These are phyloP conservation scores for Chromoteleia sp. DNA, from an alignment of 2,888 invertebrate species.

Conservation along the genomic window DNA sequence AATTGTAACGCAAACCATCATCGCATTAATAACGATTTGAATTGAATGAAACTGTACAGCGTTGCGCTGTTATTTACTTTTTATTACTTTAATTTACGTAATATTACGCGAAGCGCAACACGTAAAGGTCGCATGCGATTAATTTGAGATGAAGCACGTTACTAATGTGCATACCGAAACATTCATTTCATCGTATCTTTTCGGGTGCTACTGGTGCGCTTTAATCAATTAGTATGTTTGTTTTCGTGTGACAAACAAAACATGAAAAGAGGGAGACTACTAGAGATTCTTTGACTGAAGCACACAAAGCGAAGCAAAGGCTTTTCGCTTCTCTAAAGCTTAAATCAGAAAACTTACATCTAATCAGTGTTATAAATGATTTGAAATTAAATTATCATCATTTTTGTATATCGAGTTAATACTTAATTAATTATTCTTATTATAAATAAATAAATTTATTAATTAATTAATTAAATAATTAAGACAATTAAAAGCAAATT, in stretches of 20 bases:
- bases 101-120: neutral
- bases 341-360: neutral
- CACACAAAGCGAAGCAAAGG: neutral
- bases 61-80: no score
- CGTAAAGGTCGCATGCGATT: neutral
- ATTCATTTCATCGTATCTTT: conserved; percentile 11
- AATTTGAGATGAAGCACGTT: neutral
- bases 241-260: conserved; percentile 25
- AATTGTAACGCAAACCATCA: neutral
- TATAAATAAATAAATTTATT: no score
- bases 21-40: neutral
- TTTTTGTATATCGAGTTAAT: no score
- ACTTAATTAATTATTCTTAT: no score
- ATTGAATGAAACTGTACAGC: no score
- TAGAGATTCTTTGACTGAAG: neutral
- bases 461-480: no score
- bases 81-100: no score
- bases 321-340: neutral
- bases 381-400: no score
- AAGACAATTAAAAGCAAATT: no score
- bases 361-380: no score
- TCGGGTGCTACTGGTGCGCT: conserved; percentile 2
- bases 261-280: neutral
- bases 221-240: conserved; percentile 42
- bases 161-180: conserved; percentile 14